Percentiles rank a stretch among this genome's conserved stretches.
phyloP scores from a whole-genome alignment of 2,113 vertebrate species.

The Aspidoscelis tigris region DNA sequence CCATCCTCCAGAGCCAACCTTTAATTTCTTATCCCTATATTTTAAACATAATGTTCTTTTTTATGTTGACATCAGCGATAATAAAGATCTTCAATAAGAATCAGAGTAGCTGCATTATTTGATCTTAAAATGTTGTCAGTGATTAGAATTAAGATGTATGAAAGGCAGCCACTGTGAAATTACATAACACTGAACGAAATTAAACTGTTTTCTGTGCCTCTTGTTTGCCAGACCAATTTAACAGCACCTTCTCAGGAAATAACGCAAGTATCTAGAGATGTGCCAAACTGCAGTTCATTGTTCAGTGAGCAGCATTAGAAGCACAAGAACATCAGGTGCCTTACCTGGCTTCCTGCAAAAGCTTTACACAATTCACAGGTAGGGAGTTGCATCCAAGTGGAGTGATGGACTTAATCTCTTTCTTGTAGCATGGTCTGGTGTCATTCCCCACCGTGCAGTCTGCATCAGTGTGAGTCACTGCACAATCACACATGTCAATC shows the following conservation, averaged over 20 bases:
- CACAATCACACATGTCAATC: no score
- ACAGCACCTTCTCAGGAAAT: not conserved
- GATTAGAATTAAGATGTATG: slow-evolving; percentile 46
- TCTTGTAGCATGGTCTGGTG: no score
- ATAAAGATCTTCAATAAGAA: slow-evolving; percentile 53
- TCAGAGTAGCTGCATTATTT: slow-evolving; percentile 50
- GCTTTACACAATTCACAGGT: no score
- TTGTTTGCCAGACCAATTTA: not conserved
- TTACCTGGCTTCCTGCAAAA: no score
- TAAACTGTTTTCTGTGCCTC: not conserved
- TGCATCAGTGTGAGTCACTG: no score
- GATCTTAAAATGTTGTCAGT: slow-evolving; percentile 59
- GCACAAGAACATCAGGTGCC: no score
- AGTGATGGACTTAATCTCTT: no score
- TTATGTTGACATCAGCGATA: slow-evolving; percentile 64
- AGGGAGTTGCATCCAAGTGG: no score
- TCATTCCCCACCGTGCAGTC: no score
- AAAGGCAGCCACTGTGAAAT: not conserved
- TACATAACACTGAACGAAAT: slow-evolving; percentile 1
- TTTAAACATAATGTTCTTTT: slow-evolving; percentile 68
- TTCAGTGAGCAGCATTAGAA: no score
- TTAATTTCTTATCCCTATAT: slow-evolving; percentile 66
- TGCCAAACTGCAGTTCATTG: not conserved
- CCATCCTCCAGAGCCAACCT: slow-evolving; percentile 59
- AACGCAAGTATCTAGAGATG: not conserved